Conservation (phyloP, 2,888 invertebrate genomes). For the Caenorhabditis doughertyi region DNA sequence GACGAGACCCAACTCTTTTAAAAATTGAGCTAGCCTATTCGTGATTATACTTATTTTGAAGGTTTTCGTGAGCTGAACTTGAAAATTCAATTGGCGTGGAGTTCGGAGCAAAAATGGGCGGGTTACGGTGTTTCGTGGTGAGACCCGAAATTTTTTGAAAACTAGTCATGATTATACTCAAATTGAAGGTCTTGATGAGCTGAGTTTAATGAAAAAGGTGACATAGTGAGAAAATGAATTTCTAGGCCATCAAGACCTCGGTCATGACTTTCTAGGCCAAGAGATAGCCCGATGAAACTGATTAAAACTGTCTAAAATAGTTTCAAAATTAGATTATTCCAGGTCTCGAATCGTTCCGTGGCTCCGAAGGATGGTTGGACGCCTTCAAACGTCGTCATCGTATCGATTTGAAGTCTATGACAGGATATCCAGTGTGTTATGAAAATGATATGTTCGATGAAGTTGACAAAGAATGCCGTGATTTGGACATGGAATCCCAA, state of each 20-base stretch:
- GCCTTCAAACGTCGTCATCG: conserved; percentile 74
- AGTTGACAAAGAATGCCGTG: conserved; percentile 56
- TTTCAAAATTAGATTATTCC: conserved; percentile 10
- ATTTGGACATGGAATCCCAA: conserved; percentile 17
- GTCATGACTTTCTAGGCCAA: neutral
- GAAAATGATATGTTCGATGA: conserved; percentile 64
- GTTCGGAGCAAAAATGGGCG: too few species aligned
- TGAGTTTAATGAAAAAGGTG: neutral
- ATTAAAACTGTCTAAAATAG: too few species aligned
- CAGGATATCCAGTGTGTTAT: conserved; percentile 69
- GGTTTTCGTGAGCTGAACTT: neutral
- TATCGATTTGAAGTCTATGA: conserved; percentile 73
- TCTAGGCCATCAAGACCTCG: neutral
- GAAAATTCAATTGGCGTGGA: neutral
- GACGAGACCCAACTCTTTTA: too few species aligned
- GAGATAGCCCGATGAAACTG: too few species aligned
- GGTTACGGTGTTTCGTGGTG: too few species aligned
- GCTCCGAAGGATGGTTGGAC: conserved; percentile 76
- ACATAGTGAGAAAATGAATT: neutral
- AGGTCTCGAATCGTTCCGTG: conserved; percentile 71
- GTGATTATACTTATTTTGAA: neutral
- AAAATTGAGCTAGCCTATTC: too few species aligned
- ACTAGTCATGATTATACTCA: neutral
- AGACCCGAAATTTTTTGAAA: too few species aligned
- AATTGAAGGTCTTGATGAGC: neutral